Evolutionary conservation across 2,113 vertebrate species (phyloP), one percentile per base, ranked within the genome.

Genomic region (Cynoglossus semilaevis): DNA sequence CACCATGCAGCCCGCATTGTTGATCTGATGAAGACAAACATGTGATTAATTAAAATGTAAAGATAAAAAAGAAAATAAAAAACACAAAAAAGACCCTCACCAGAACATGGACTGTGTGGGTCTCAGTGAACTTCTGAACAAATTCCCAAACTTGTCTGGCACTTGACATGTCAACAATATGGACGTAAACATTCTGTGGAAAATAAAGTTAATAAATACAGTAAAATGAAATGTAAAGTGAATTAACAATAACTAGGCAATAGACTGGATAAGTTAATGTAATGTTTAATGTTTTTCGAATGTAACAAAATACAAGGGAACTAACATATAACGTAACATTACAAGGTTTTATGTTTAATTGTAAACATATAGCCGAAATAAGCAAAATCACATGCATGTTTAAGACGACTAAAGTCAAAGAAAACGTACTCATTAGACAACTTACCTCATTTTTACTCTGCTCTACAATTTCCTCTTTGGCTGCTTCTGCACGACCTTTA

Each of bases 1-100:
- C 58, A 94, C 88, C 92, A 94, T 93, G 46, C 91, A 94, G 8
- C 92, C 92, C 0, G 93, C 91, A 47, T 95, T 94, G 82, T 92
- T 94, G 58, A 95, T 88, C 94, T 94, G 81, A 18, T 15, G 42
- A 64, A 59, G 11, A 48, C 1, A 2, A 11, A 15, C 9, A 15
- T 7, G 5, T 2, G 15, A 7, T 36, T 43, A 0, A 47, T 17
- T 1, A 9, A 38, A 38, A 10, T 38, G 9, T 38, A 38, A 4
- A 5, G 35, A 12, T 10, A 38, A 38, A 2, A 9, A 38, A 9
- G 8, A 12, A 38, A 9, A 10, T 2, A 38, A 12, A 38, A 12
- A 12, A 38, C 9, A 10, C 37, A 7, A 35, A 9, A 45, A 9
- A 37, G 1, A 9, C 6, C 56, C 83, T 11, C 75, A 94, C 92